Conservation (phyloP, 2,888 invertebrate species). For the Andricus quercusramuli region DNA sequence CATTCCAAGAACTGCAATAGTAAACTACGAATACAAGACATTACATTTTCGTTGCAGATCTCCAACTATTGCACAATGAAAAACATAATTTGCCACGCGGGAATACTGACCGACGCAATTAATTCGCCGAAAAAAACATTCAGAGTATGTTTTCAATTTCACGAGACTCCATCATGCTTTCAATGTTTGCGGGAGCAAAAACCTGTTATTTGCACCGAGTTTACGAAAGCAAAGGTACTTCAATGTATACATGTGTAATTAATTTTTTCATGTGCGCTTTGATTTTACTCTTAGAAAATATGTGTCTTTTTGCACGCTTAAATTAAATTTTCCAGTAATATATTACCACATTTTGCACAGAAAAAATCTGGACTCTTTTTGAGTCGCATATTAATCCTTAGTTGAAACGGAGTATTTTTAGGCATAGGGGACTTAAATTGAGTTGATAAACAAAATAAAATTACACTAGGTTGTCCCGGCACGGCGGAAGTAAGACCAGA, state of each 20-base stretch:
- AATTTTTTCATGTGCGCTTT: not conserved
- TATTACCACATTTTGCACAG: not conserved
- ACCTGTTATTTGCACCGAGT: not conserved
- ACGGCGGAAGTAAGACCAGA: no score
- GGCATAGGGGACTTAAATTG: no score
- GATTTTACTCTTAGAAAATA: not conserved
- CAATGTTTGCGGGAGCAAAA: not conserved
- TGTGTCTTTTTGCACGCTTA: not conserved
- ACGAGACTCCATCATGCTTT: not conserved
- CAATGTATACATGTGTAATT: not conserved
- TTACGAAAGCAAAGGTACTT: not conserved
- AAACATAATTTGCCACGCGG: not conserved
- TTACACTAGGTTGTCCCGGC: no score
- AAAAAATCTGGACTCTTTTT: no score
- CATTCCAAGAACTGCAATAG: not conserved
- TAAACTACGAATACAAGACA: not conserved
- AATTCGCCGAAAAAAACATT: not conserved
- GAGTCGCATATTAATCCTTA: no score
- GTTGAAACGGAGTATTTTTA: no score
- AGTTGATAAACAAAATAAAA: no score
- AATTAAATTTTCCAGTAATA: not conserved
- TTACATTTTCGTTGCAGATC: not conserved
- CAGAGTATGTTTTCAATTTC: slow-evolving; percentile 14
- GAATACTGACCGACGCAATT: not conserved
- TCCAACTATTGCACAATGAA: not conserved